Conservation (phyloP, 1,140 invertebrate genomes). For the Achroia grisella region DNA sequence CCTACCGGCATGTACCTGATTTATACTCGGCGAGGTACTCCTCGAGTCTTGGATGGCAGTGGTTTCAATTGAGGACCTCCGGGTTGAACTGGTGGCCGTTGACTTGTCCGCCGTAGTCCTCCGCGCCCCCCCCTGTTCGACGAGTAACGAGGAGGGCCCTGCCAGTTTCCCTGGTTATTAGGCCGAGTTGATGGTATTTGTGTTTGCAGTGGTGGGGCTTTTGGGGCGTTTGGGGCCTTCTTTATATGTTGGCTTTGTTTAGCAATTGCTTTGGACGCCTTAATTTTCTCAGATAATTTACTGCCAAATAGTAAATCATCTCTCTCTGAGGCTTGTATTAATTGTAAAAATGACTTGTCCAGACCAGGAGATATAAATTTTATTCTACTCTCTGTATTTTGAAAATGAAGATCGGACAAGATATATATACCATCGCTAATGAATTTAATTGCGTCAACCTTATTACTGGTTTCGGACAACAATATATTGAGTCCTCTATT, state of each 20-base stretch:
- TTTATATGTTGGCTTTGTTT: constrained; percentile 24
- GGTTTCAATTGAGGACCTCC: no score
- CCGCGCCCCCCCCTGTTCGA: constrained; percentile 21
- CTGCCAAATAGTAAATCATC: constrained; percentile 23
- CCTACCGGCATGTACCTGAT: no score
- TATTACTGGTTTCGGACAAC: constrained; percentile 3
- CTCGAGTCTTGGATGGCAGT: no score
- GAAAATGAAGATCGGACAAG: constrained; percentile 16
- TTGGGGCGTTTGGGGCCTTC: not conserved
- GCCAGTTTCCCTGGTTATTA: constrained; percentile 23
- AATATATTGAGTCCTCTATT: constrained; percentile 10
- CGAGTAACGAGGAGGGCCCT: constrained; percentile 15
- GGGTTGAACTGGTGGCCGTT: no score
- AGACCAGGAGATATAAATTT: constrained; percentile 18
- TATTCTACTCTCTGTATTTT: constrained; percentile 8
- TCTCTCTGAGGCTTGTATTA: constrained; percentile 16
- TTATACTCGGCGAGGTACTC: no score
- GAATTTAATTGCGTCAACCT: constrained; percentile 5
- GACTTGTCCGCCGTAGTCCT: no score
- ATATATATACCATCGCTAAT: constrained; percentile 16
- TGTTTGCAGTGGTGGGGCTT: not conserved
- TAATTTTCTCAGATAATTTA: constrained; percentile 21
- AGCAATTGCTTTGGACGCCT: constrained; percentile 19
- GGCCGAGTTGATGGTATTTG: not conserved
- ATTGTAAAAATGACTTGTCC: constrained; percentile 13